A percentile compares a stretch with the other conserved stretches of the same genome.
phyloP scores from a whole-genome alignment of 1,140 invertebrate genomes.

The Drosophila virilis region DNA sequence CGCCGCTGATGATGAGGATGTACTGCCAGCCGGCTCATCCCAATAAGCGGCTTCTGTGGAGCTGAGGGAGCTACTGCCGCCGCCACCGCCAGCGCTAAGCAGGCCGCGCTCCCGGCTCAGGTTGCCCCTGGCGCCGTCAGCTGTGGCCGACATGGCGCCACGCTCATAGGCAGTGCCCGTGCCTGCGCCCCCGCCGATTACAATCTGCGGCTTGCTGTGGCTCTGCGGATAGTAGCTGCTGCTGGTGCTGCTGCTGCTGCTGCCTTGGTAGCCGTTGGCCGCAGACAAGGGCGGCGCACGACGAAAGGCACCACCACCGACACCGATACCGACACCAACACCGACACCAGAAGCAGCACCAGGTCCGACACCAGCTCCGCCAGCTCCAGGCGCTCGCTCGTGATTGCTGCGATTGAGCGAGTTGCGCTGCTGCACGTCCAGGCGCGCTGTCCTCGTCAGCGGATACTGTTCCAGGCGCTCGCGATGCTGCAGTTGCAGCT shows the following conservation, averaged over 20 bases:
- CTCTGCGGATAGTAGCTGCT: conserved; percentile 66
- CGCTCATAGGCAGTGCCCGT: conserved; percentile 51
- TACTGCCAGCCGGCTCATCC: conserved; percentile 60
- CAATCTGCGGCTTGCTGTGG: conserved; percentile 73
- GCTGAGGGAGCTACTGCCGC: conserved; percentile 74
- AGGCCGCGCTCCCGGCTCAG: conserved; percentile 63
- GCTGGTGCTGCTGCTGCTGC: conserved; percentile 74
- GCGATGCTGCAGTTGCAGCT: conserved; percentile 78
- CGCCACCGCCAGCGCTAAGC: conserved; percentile 83
- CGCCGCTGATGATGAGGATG: conserved; percentile 65
- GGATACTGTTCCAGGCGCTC: conserved; percentile 80
- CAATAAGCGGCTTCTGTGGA: conserved; percentile 72
- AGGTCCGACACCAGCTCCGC: conserved; percentile 32
- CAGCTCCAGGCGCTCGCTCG: conserved; percentile 56
- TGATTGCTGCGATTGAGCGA: conserved; percentile 82
- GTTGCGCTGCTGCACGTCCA: conserved; percentile 83
- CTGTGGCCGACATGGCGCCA: conserved; percentile 43
- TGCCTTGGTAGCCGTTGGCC: conserved; percentile 66
- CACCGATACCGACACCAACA: conserved; percentile 20
- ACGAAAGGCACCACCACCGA: conserved; percentile 60
- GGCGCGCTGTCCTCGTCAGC: conserved; percentile 71
- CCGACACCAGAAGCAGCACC: conserved; percentile 12
- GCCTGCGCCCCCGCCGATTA: conserved; percentile 43
- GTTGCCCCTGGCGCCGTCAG: conserved; percentile 41
- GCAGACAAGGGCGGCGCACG: conserved; percentile 77